phyloP scores from a whole-genome alignment of 2,113 vertebrate species.

The Megaceryle torquata region DNA sequence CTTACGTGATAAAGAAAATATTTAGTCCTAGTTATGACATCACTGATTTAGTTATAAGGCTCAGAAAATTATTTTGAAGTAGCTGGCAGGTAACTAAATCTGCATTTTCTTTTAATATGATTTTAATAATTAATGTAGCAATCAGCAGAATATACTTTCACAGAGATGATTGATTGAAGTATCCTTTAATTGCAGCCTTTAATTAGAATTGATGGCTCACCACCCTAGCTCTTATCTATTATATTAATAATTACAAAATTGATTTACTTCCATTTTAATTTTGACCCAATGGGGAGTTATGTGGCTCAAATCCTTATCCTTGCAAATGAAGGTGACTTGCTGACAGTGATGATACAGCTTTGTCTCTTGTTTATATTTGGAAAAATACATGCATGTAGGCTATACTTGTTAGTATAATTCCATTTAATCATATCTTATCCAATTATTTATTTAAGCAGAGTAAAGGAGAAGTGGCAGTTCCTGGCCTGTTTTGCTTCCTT shows the following conservation, averaged over 20 bases:
- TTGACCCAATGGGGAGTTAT: not conserved
- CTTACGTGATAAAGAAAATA: not conserved
- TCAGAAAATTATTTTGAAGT: conserved; percentile 23
- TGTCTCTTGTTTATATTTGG: not conserved
- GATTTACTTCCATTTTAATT: conserved; percentile 58
- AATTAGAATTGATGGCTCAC: conserved; percentile 58
- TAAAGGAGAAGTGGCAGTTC: not conserved
- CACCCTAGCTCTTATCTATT: conserved; percentile 52
- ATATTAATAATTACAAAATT: conserved; percentile 67
- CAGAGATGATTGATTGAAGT: conserved; percentile 59
- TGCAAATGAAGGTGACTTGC: conserved; percentile 33
- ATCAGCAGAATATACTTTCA: conserved; percentile 56
- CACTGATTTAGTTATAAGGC: not conserved
- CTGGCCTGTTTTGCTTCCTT: not conserved
- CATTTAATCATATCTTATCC: not conserved
- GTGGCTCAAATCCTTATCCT: conserved; percentile 14
- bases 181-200: conserved; percentile 63
- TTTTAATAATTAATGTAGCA: conserved; percentile 63
- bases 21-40: not conserved
- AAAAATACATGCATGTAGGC: not conserved
- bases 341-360: not conserved
- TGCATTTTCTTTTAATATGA: conserved; percentile 59
- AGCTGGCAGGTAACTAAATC: conserved; percentile 17
- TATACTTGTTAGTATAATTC: not conserved
- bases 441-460: not conserved